Conservation (phyloP, 2,888 invertebrate genomes). For the Calephelis perditalis region DNA sequence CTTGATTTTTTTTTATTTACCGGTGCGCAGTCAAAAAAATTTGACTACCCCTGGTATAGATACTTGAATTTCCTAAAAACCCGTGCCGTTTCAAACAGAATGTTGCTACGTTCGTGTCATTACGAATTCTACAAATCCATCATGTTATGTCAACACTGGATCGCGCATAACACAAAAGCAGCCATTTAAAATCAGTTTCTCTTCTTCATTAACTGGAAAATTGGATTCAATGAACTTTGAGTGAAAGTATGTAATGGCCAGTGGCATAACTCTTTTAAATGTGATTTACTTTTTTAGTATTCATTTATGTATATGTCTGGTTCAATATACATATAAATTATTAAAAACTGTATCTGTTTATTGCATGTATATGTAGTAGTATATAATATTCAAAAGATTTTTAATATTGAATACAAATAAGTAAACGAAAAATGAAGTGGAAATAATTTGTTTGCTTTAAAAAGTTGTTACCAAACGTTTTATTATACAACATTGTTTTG, state of each 20-base stretch:
- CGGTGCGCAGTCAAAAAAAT: too few species aligned
- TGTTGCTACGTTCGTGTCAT: slow-evolving; percentile 1
- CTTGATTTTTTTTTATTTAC: too few species aligned
- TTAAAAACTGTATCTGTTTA: too few species aligned
- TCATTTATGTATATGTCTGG: neutral
- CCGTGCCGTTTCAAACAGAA: neutral
- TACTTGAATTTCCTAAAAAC: neutral
- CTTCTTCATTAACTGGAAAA: slow-evolving; percentile 48
- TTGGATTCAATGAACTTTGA: slow-evolving; percentile 50
- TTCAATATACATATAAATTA: neutral
- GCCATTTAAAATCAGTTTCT: slow-evolving; percentile 39
- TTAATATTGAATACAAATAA: too few species aligned
- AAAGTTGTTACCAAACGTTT: too few species aligned
- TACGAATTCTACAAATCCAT: slow-evolving; percentile 14
- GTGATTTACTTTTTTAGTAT: slow-evolving; percentile 20
- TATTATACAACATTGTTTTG: too few species aligned
- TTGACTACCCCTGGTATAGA: too few species aligned
- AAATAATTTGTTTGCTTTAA: too few species aligned
- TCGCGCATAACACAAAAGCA: slow-evolving; percentile 24
- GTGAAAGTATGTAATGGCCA: slow-evolving; percentile 40
- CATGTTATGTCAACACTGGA: slow-evolving; percentile 20
- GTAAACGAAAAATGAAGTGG: too few species aligned
- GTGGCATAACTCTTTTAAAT: neutral
- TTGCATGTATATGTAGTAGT: too few species aligned
- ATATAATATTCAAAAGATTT: too few species aligned